Percentiles rank a stretch among this genome's conserved stretches.
Evolutionary conservation across 2,797 vertebrate species (phyloP).

Genomic region (Numenius phaeopus): DNA sequence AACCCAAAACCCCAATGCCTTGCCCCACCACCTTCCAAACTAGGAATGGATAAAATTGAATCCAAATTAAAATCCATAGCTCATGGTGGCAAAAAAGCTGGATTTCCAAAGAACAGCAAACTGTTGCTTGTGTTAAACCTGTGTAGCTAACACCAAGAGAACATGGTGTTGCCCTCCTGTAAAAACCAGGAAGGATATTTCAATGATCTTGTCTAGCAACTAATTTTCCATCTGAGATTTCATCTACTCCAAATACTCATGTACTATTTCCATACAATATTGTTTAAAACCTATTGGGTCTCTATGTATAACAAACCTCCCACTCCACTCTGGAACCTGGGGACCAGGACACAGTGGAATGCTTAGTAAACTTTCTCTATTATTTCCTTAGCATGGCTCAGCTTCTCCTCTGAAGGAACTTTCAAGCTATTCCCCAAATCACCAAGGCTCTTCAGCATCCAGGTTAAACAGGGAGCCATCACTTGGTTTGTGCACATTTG

Average conservation of each 20-base stretch:
- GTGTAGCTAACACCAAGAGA: background rate
- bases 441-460: background rate
- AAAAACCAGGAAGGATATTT: background rate
- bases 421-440: background rate
- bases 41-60: background rate
- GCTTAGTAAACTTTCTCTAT: background rate
- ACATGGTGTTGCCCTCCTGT: background rate
- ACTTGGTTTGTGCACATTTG: background rate
- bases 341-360: background rate
- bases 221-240: background rate
- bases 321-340: background rate
- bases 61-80: background rate
- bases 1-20: fast-evolving
- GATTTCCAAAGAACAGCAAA: background rate
- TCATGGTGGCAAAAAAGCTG: background rate
- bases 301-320: background rate
- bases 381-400: background rate
- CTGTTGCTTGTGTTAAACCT: background rate
- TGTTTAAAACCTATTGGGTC: background rate
- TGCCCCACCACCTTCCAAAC: fast-evolving
- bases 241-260: background rate
- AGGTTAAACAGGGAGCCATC: background rate
- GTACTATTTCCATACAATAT: background rate
- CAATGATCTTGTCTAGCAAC: background rate
- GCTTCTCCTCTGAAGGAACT: background rate